phyloP scores from a whole-genome alignment of 2,888 invertebrate species.

The Micoletzkya japonica region DNA sequence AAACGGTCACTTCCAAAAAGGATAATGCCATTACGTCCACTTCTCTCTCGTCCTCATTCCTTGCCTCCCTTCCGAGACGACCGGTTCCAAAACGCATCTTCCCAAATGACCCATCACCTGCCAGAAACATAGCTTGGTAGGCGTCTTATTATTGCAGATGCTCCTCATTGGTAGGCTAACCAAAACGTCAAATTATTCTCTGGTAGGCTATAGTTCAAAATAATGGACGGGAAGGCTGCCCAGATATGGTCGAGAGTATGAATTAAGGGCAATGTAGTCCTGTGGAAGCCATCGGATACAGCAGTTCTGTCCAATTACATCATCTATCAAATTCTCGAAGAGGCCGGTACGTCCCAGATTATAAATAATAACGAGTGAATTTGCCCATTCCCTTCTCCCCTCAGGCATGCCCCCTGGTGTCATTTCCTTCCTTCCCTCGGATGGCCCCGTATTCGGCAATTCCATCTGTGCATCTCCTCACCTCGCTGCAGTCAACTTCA shows the following conservation, averaged over 20 bases:
- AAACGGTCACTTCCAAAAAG: too few relatives aligned
- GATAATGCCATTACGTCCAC: too few relatives aligned
- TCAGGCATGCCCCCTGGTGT: constrained; percentile 82
- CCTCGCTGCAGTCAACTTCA: constrained; percentile 93
- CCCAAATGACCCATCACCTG: background rate
- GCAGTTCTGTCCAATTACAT: constrained; percentile 92
- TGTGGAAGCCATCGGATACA: constrained; percentile 99
- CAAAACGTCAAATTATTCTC: background rate
- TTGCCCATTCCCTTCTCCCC: background rate
- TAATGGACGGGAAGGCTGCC: too few relatives aligned
- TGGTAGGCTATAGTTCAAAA: background rate
- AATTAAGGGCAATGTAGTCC: constrained; percentile 84
- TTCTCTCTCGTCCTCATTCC: too few relatives aligned
- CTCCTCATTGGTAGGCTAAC: background rate
- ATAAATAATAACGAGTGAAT: background rate
- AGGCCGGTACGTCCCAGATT: constrained; percentile 75
- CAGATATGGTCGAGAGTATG: background rate
- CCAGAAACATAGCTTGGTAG: background rate
- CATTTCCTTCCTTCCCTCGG: constrained; percentile 93
- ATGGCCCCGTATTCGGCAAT: constrained; percentile 92
- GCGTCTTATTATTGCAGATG: background rate
- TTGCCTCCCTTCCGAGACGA: too few relatives aligned
- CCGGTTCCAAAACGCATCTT: too few relatives aligned
- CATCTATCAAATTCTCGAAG: constrained; percentile 87
- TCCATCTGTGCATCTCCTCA: constrained; percentile 82